Evolutionary conservation across 2,797 vertebrate species (phyloP), one percentile per base, ranked within the genome.

Genomic region (Labeo calbasu): DNA sequence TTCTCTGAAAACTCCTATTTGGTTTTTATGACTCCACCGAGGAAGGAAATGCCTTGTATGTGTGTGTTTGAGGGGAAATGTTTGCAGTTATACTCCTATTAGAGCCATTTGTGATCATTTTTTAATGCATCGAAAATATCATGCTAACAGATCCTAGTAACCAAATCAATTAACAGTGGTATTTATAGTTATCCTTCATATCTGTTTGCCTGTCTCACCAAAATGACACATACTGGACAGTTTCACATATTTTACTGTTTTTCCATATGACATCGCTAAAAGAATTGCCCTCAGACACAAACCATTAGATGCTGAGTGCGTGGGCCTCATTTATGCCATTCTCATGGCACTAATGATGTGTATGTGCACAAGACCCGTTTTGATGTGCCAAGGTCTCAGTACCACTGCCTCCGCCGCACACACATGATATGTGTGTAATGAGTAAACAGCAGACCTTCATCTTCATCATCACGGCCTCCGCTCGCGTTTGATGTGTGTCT

Each of bases 1-100:
- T 94, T 94, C 93, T 95, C 92, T 94, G 94, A 95, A 94, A 95
- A 94, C 92, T 91, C 91, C 91, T 92, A 93, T 95, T 95, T 95
- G 94, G 92, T 94, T 94, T 94, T 95, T 93, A 95, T 93, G 91
- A 92, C 93, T 94, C 94, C 91, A 90, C 91, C 88, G 94, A 94
- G 93, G 90, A 90, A 86, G 88, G 85, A 66, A 77, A 87, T 85
- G 90, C 90, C 86, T 91, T 92, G 93, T 94, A 94, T 94, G 94
- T 92, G 94, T 93, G 91, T 91, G 89, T 91, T 89, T 88, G 89
- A 89, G 88, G 84, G 23, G 21, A 59, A 73, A 53, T 15, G 46
- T 83, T 28, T 77, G 25, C n/a, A 94, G 91, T 25, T 83, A 32
- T 32, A 32, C 65, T 48, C 76, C 66, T 50, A 57, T 50, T 69